Conservation (phyloP, 2,888 invertebrate genomes). For the Heterodera filipjevi region DNA sequence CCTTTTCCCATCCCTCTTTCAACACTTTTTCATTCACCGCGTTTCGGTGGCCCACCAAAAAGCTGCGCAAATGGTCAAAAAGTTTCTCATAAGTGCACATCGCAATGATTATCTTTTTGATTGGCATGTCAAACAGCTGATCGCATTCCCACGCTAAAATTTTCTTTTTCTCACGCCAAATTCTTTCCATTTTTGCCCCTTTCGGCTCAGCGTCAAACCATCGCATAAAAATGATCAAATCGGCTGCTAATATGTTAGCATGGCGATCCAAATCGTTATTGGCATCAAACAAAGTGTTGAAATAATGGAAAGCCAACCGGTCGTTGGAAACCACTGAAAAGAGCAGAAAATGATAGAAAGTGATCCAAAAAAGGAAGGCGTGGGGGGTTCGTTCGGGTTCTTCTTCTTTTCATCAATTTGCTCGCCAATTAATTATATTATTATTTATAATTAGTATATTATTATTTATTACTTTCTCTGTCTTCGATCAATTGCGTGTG, state of each 20-base stretch:
- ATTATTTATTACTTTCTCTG: background rate
- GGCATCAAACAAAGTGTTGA: background rate
- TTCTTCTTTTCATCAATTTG: no score
- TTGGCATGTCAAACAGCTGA: background rate
- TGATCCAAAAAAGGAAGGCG: no score
- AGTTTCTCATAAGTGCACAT: background rate
- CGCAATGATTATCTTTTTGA: background rate
- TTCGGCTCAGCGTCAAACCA: slow-evolving; percentile 4
- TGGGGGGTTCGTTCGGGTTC: no score
- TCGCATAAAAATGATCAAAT: background rate
- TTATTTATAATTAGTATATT: background rate
- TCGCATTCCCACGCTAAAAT: background rate
- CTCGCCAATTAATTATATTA: background rate
- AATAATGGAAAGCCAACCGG: background rate
- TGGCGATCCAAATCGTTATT: background rate
- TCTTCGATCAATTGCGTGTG: background rate
- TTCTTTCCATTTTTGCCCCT: background rate
- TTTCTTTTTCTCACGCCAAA: background rate
- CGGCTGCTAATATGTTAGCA: background rate
- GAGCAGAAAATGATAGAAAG: background rate
- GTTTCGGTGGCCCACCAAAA: background rate
- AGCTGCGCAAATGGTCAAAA: background rate
- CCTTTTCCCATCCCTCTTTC: background rate
- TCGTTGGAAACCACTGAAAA: background rate
- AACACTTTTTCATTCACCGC: background rate